A percentile compares a stretch with the other conserved stretches of the same genome.
phyloP scores from a whole-genome alignment of 23 tunicate species.

The Styela clava region DNA sequence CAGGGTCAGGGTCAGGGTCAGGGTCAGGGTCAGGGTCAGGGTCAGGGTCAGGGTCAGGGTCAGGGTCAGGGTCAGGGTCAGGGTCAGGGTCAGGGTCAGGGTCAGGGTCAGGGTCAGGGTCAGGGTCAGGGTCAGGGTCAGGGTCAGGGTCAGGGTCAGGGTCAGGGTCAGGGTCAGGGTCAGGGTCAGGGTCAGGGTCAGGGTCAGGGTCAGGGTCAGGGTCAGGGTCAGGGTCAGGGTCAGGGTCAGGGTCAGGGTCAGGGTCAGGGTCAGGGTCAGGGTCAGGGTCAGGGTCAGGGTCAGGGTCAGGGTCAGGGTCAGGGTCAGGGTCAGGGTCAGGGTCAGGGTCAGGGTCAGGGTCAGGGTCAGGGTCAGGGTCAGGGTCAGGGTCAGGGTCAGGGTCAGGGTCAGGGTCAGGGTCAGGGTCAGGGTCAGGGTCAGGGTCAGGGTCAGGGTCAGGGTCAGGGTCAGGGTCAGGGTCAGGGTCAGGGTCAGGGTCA shows the following conservation, averaged over 20 bases:
- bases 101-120: conserved; percentile 66
- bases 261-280: conserved; percentile 65
- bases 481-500: conserved; percentile 95
- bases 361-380: conserved; percentile 81
- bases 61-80: conserved; percentile 74
- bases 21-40: conserved; percentile 54
- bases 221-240: conserved; percentile 68
- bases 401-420: conserved; percentile 89
- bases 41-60: conserved; percentile 59
- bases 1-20: conserved; percentile 53
- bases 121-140: conserved; percentile 41
- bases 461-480: conserved; percentile 87
- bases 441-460: conserved; percentile 93
- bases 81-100: conserved; percentile 75
- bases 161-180: conserved; percentile 70
- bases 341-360: conserved; percentile 57
- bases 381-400: conserved; percentile 82
- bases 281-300: conserved; percentile 70
- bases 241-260: conserved; percentile 62
- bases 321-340: conserved; percentile 91
- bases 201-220: conserved; percentile 69
- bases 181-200: conserved; percentile 64
- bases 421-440: conserved; percentile 84
- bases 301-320: conserved; percentile 73
- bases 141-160: conserved; percentile 64